phyloP scores from a whole-genome alignment of 2,113 vertebrate genomes.

The Rhabdornis inornatus region DNA sequence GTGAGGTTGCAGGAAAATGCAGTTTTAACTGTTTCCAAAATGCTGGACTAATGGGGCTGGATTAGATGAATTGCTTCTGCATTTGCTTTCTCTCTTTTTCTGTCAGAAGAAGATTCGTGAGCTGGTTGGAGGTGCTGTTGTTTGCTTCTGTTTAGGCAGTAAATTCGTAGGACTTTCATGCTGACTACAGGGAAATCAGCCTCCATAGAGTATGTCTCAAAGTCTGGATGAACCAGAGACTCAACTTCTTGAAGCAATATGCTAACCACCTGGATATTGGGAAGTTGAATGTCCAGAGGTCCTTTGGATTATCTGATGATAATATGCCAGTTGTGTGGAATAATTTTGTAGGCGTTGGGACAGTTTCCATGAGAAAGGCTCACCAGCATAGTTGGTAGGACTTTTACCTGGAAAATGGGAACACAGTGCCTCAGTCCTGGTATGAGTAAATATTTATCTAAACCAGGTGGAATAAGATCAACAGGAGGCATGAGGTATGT shows the following conservation, averaged over 20 bases:
- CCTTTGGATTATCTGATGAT: not conserved
- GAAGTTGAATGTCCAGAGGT: not conserved
- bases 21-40: not conserved
- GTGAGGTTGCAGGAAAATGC: not conserved
- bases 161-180: not conserved
- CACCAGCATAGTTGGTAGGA: not conserved
- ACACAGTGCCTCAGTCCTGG: conserved; percentile 28
- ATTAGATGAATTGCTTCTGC: not conserved
- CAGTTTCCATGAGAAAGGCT: not conserved
- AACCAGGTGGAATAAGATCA: conserved; percentile 53
- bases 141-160: not conserved
- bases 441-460: conserved; percentile 59
- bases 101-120: not conserved
- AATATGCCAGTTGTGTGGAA: not conserved
- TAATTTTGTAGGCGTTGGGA: accelerated
- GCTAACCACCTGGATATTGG: not conserved
- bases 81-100: not conserved
- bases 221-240: not conserved
- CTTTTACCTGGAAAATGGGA: conserved; percentile 47
- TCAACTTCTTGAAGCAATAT: not conserved
- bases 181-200: not conserved
- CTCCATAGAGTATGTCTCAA: not conserved
- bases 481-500: conserved; percentile 6
- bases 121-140: not conserved
- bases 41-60: not conserved